Percentiles rank a stretch among this genome's conserved stretches.
Conservation (phyloP, 2,888 invertebrate genomes). For the Plebejus anna region DNA sequence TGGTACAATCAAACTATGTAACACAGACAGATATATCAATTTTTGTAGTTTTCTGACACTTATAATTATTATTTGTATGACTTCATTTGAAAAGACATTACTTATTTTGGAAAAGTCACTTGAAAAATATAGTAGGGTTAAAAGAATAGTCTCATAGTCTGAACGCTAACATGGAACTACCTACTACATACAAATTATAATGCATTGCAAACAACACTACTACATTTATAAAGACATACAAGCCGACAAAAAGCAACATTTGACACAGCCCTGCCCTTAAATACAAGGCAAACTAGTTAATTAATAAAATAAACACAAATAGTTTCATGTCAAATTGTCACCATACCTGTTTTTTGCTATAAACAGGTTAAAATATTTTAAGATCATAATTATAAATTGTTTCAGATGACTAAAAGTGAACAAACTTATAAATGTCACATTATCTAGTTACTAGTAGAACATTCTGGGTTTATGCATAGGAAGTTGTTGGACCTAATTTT, state of each 20-base stretch:
- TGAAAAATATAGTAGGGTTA: no score
- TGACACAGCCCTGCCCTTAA: background rate
- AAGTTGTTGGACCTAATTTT: no score
- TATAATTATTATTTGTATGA: background rate
- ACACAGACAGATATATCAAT: background rate
- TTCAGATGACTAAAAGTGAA: background rate
- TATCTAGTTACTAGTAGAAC: no score
- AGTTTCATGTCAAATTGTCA: background rate
- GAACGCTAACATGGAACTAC: background rate
- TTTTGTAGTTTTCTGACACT: background rate
- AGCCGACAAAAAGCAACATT: background rate
- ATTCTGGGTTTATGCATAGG: no score
- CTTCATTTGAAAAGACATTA: background rate
- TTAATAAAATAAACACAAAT: background rate
- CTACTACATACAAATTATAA: background rate
- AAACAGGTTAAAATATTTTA: background rate
- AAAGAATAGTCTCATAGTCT: background rate
- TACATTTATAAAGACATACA: background rate
- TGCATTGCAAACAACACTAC: background rate
- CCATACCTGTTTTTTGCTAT: background rate
- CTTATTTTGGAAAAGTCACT: no score
- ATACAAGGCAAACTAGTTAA: slow-evolving; percentile 1
- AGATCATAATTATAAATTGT: background rate
- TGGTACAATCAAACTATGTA: background rate
- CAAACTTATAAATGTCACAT: background rate